phyloP scores from a whole-genome alignment of 2,888 invertebrate genomes.

The Minunthozetes semirufus region DNA sequence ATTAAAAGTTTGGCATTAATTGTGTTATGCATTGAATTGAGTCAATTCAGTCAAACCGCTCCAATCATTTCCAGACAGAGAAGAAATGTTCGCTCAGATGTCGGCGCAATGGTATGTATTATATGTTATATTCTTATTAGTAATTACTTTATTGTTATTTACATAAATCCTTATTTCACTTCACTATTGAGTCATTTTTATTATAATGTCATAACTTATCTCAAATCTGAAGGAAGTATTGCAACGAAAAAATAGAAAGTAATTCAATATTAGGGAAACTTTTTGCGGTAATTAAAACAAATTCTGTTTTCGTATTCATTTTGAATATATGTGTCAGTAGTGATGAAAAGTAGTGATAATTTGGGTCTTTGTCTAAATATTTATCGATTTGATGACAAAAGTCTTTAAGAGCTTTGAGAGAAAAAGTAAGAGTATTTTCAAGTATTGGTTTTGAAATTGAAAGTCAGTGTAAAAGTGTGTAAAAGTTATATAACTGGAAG shows the following conservation, averaged over 20 bases:
- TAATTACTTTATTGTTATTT: background rate
- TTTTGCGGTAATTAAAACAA: background rate
- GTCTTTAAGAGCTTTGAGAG: background rate
- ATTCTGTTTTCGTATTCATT: background rate
- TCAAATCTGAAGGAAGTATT: background rate
- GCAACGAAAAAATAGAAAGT: background rate
- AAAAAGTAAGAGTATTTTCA: background rate
- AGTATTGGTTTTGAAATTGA: background rate
- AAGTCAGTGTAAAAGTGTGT: background rate
- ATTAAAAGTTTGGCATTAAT: conserved; percentile 11
- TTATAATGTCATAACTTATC: background rate
- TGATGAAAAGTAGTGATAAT: background rate
- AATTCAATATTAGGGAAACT: background rate
- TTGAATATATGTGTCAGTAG: conserved; percentile 7
- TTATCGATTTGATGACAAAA: background rate
- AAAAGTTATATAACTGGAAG: background rate
- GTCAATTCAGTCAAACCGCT: background rate
- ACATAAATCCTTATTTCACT: background rate
- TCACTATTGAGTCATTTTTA: background rate
- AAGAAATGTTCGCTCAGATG: conserved; percentile 29
- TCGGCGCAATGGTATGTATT: conserved; percentile 28
- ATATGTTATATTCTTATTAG: no score
- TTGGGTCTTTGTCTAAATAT: background rate
- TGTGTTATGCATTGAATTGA: conserved; percentile 18
- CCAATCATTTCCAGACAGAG: conserved; percentile 10